Evolutionary conservation across 2,888 invertebrate species (phyloP), one percentile per base, ranked within the genome.

Genomic region (Nasonia oneida): DNA sequence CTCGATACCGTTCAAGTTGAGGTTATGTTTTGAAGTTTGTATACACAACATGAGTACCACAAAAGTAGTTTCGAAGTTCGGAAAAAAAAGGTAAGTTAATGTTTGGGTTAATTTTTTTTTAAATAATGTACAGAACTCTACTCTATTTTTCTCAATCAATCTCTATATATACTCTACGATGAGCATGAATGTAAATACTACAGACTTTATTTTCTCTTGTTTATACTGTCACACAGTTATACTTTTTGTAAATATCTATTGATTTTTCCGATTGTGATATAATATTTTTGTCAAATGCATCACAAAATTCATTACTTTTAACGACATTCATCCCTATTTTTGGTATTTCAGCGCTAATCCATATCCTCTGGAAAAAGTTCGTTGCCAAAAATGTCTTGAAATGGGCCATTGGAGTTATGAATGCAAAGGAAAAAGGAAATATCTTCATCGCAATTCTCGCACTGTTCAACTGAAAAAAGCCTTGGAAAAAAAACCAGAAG

Each of bases 331-430:
- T 61, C 23, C 23, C 2, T 8, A 23, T 61, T 61, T 42, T 33
- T 2, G 64, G 2, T 80, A 73, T 50, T 78, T 33, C 1, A 50
- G 84, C 87, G 93, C 93, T 61, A 91, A 92, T 89, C 90, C 93
- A n/a, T 96, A 96, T 93, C 96, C 97, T 0, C 96, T 96, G 93
- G 96, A 96, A 15, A 84, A 86, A 81, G 95, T 97, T 86, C 95
- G 97, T 39, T 99, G 98, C 92, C 98, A 98, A 93, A 98, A 98
- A 94, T 99, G 98, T 92, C 94, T 98, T 76, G 97, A 98, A 93
- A 96, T 96, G 91, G 98, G 98, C 0, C 98, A 99, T 93, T 99
- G 98, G 98, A 98, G 98, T 86, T 99, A 97, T 91, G 97, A 98
- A 93, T 99, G 98, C 92, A 97, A 96, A 89, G 97, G 97, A 18